Base-by-base conservation (phyloP, 2,888 invertebrate genomes). In the Ophion ventricosus region DNA sequence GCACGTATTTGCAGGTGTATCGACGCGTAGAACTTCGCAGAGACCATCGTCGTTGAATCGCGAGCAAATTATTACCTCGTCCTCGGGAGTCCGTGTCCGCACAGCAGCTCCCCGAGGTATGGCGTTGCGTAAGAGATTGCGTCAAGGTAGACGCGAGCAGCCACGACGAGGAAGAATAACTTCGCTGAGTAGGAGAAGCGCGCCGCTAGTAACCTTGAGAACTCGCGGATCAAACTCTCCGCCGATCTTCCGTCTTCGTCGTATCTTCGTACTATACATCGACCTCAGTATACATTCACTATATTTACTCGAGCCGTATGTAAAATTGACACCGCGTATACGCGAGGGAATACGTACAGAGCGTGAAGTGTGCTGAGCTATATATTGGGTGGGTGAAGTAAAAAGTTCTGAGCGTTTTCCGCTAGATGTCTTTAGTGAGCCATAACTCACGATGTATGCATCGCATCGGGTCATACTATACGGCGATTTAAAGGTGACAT, bases 101-200 rank as follows among this genome's bases (percentile, higher is more conserved):
- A 66, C 83, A 35, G 57, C 67, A 54, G 72, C 54, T n/a, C 81
- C 69, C 59, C 64, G 85, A 83, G 83, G 70, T 76, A 81, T 75
- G 70, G 70, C 80, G 77, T 90, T 90, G 89, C 90, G 88, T 90
- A 90, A 88, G 86, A 85, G 23, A 35, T 76, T 87, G 85, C 85
- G 79, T 40, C 79, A 73, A 82, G 76, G 76, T 76, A 80, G 83
- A 80, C 26, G 49, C 73, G 49, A 74, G 72, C 2, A 20, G 75
- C 56, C 59, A 23, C 73, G 59, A 66, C 63, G 63, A 82, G 67
- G 74, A 73, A 61, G 61, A n/a, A n/a, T n/a, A n/a, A 66, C 43
- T 49, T 25, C 23, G 66, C 23, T 43, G 14, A 72, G 59, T 11
- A 56, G 73, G n/a, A 61, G 61, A 72, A 83, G 83, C 78, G 73